A percentile compares a stretch with the other conserved stretches of the same genome.
Evolutionary conservation across 2,113 vertebrate species (phyloP).

Genomic region (Alces alces): DNA sequence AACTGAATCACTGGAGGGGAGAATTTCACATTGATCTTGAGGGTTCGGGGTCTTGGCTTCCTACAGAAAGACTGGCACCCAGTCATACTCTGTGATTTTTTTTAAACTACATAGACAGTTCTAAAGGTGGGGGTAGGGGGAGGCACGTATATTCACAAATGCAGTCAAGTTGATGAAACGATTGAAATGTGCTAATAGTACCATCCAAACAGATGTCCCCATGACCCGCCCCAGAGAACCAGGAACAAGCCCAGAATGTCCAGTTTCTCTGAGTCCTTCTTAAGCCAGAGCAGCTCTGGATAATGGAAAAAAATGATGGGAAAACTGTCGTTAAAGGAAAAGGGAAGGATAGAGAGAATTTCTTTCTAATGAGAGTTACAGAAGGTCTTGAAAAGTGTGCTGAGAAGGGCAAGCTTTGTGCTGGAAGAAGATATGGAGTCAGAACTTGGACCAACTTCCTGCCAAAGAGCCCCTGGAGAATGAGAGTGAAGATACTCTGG

Average conservation of each 20-base stretch:
- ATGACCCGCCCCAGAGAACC: background rate
- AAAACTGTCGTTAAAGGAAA: background rate
- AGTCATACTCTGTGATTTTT: fast-evolving
- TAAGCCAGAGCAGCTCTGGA: background rate
- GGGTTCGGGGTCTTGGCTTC: background rate
- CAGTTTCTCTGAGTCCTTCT: background rate
- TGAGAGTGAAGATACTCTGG: fast-evolving
- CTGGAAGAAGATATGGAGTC: background rate
- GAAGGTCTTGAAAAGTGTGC: background rate
- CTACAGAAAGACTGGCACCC: background rate
- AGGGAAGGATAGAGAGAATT: background rate
- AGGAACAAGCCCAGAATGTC: background rate
- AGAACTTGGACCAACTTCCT: background rate
- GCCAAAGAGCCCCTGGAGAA: background rate
- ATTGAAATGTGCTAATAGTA: background rate
- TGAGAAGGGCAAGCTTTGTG: fast-evolving
- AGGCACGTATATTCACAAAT: too few species aligned
- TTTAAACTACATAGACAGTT: background rate
- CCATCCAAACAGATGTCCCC: background rate
- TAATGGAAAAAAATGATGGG: too few species aligned
- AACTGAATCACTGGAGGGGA: background rate
- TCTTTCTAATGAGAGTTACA: fast-evolving
- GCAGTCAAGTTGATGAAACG: background rate
- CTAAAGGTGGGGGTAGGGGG: background rate
- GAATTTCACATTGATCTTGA: background rate